Evolutionary conservation across 2,888 invertebrate genomes (phyloP), one percentile per base, ranked within the genome.

Genomic region (Plusia festucae): DNA sequence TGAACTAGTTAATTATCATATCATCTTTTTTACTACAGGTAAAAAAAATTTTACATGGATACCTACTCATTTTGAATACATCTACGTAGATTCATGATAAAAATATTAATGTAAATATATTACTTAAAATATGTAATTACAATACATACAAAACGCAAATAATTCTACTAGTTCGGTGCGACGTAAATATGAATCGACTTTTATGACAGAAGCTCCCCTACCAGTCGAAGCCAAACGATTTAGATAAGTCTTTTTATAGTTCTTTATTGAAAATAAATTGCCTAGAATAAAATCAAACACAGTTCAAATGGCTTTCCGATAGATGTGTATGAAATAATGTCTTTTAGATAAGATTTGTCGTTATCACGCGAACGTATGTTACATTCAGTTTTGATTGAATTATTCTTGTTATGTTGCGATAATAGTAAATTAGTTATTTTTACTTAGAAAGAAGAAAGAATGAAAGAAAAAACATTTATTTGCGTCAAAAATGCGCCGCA

Each of bases 251-350:
- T 92, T 94, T 95, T 95, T 95, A 95, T 95, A 95, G 95, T 94
- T 94, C 95, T 94, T 95, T 95, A 95, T 95, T 95, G 95, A 95
- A 95, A 95, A 94, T 95, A 95, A 95, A 95, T 95, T 95, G 95
- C 95, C 91, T 91, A 94, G 95, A 95, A 95, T 95, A 93, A 94
- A 94, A 93, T 94, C 92, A 93, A 90, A 91, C 93, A 88, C 90
- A 90, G 90, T 92, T 88, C 87, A 85, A 93, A 95, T 93, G 94
- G 93, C 90, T 94, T 94, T 93, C 94, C 94, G 94, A 94, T 94
- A 93, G 92, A 93, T 94, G 91, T 91, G 90, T 92, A 93, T 94
- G 94, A 94, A 94, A 93, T 94, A 94, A 93, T 93, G 93, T 90
- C 83, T 80, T 83, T 71, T 59, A 91, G 94, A 93, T 94, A 94